phyloP scores from a whole-genome alignment of 2,113 vertebrate genomes.

The Malurus cyaneus region DNA sequence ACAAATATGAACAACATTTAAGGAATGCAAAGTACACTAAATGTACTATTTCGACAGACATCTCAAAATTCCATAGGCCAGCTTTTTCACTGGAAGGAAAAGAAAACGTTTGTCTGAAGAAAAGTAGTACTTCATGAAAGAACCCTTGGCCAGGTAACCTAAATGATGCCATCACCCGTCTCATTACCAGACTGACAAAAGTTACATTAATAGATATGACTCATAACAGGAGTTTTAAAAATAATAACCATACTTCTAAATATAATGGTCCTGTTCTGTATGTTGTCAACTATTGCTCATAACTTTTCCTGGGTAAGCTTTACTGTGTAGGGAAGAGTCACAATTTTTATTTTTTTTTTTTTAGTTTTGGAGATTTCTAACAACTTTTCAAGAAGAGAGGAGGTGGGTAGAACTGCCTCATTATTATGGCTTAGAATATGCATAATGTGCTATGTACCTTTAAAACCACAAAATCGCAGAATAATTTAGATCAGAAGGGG shows the following conservation, averaged over 20 bases:
- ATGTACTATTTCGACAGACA: background rate
- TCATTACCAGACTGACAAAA: background rate
- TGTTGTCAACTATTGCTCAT: background rate
- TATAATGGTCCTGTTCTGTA: background rate
- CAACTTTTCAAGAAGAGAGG: background rate
- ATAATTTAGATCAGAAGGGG: background rate
- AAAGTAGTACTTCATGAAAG: background rate
- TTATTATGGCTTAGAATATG: background rate
- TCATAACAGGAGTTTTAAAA: background rate
- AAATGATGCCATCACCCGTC: background rate
- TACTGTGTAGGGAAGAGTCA: background rate
- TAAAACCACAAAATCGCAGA: background rate
- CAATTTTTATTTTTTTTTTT: background rate
- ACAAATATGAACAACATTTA: constrained; percentile 1
- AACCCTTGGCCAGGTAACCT: background rate
- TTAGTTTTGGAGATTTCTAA: background rate
- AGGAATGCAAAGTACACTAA: constrained; percentile 2
- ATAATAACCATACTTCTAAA: background rate
- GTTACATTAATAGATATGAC: background rate
- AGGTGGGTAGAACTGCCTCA: background rate
- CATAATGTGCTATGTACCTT: background rate
- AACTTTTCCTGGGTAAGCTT: background rate
- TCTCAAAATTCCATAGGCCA: constrained; percentile 10
- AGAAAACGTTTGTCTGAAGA: background rate
- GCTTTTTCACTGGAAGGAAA: background rate